These are phyloP conservation scores for Oreochromis spilurus DNA, from an alignment of 2,113 vertebrate species.

Conservation along the genomic window DNA sequence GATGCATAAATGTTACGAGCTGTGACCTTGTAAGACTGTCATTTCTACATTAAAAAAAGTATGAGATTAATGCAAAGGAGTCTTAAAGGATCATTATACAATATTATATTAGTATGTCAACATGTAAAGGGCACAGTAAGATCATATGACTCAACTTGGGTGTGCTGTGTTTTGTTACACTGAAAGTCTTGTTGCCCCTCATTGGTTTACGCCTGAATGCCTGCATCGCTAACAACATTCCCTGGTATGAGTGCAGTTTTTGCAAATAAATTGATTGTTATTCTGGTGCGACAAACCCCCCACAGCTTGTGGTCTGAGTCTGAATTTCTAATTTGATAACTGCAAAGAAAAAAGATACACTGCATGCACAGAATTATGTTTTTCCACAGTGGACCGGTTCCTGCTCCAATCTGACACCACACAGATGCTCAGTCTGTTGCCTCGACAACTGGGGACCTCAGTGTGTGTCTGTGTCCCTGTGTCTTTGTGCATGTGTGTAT, in stretches of 20 bases:
- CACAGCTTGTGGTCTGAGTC: background rate
- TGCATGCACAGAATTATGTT: background rate
- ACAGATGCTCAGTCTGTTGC: constrained; percentile 14
- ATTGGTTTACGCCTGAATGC: background rate
- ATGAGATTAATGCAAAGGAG: background rate
- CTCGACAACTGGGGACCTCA: background rate
- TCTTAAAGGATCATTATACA: background rate
- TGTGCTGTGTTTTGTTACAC: background rate
- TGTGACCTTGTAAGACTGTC: background rate
- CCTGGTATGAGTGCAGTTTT: background rate
- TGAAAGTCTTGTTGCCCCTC: background rate
- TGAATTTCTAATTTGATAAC: background rate
- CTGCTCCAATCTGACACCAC: background rate
- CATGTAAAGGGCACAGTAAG: background rate
- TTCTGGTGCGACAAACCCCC: background rate
- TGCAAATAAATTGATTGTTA: background rate
- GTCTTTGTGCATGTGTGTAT: background rate
- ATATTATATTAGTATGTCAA: background rate
- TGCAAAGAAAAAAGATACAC: background rate
- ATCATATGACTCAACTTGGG: background rate
- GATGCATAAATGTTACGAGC: background rate
- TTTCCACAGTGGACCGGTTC: background rate
- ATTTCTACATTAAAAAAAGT: background rate
- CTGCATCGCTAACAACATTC: background rate
- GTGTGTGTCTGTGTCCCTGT: background rate